Evolutionary conservation across 2,797 vertebrate species (phyloP), one percentile per base, ranked within the genome.

Genomic region (Ciconia nigra): DNA sequence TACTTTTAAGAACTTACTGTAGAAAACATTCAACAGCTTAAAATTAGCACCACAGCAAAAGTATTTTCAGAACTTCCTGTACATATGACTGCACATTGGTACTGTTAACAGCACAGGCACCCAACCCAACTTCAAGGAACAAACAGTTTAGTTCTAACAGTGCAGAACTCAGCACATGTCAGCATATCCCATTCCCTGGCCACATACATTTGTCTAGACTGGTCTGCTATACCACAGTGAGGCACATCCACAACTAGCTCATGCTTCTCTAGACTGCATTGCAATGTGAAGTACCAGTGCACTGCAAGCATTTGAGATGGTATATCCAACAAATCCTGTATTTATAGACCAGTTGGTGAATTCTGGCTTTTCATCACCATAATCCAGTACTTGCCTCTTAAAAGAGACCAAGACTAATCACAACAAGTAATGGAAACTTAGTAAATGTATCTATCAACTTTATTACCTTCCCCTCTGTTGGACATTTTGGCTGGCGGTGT

Each of bases 391-490:
- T 41, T 31, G 19, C 14, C 26, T 86, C 74, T 78, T 62, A 55
- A 22, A 55, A 91, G 54, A 59, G 26, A 39, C 46, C 29, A 90
- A 44, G 16, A 51, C 24, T 76, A 69, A 35, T 44, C 55, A 57
- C 19, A 74, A n/a, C 1, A 1, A 89, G 39, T 51, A 77, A 73
- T 11, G 17, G 31, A 85, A 90, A 71, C 33, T 72, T 58, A 44
- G 7, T 76, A 31, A 57, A 52, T 89, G 37, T 41, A 67, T 62
- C 57, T 72, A n/a, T 33, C 31, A 39, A 52, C 28, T 88, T 86
- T 74, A 87, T 93, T 98, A 98, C 98, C 98, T 78, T 98, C 97
- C 22, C 93, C 98, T 96, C 97, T 97, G 94, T 21, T 97, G 89
- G 98, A 84, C 63, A 97, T 96, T 95, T 98, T 98, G 92, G 95